Conservation (phyloP, 2,113 vertebrate species). For the Terrapene triunguis region DNA sequence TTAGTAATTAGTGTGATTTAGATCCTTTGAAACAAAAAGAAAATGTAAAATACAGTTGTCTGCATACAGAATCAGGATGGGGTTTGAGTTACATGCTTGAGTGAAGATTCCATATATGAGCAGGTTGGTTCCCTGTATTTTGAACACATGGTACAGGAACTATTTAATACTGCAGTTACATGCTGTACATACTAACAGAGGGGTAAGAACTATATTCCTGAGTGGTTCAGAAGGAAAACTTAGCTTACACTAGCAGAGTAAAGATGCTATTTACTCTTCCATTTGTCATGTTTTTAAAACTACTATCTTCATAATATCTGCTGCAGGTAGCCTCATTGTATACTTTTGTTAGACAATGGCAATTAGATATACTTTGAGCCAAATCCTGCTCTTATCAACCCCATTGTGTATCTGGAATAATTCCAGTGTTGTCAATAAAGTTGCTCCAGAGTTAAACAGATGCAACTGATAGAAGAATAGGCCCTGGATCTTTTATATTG, state of each 20-base stretch:
- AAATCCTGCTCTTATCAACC: neutral
- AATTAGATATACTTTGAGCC: accelerated
- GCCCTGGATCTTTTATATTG: neutral
- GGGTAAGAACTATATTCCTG: neutral
- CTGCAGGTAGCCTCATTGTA: neutral
- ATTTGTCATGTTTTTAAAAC: neutral
- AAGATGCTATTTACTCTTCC: neutral
- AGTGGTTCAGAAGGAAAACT: neutral
- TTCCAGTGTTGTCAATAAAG: neutral
- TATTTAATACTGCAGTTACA: neutral
- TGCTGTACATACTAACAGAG: neutral
- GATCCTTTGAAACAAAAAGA: neutral
- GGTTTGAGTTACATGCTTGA: neutral
- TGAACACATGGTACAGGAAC: neutral
- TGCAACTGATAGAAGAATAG: neutral
- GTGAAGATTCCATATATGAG: neutral
- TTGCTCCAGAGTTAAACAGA: neutral
- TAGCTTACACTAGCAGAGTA: neutral
- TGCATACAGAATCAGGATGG: neutral
- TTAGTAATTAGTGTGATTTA: neutral
- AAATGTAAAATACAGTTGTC: neutral
- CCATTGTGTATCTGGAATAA: accelerated
- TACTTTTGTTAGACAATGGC: neutral
- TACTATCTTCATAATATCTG: neutral
- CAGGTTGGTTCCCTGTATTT: neutral